Conservation (phyloP, 2,888 invertebrate genomes). For the Parascotia fuliginaria region DNA sequence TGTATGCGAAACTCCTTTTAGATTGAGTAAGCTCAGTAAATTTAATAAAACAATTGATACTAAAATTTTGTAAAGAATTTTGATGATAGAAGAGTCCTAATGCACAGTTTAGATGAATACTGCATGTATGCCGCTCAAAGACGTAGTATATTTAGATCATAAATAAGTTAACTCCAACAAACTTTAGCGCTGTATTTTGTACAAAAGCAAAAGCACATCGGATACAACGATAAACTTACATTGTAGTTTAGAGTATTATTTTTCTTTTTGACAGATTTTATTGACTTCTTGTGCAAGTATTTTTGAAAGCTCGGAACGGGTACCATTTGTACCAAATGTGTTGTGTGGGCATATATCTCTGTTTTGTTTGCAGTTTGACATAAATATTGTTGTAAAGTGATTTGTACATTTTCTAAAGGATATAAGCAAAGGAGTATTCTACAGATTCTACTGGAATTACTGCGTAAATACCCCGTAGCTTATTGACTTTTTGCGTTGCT, state of each 20-base stretch:
- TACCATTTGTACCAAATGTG: slow-evolving; percentile 27
- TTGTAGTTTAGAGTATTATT: slow-evolving; percentile 35
- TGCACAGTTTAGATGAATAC: slow-evolving; percentile 18
- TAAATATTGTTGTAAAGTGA: background rate
- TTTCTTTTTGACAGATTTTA: slow-evolving; percentile 37
- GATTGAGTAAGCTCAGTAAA: slow-evolving; percentile 66
- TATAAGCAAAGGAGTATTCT: too few relatives aligned
- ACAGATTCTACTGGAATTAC: too few relatives aligned
- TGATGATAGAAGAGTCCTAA: slow-evolving; percentile 18
- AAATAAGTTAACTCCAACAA: slow-evolving; percentile 18
- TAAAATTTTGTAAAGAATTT: slow-evolving; percentile 20
- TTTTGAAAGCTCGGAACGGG: slow-evolving; percentile 25
- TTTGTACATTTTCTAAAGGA: too few relatives aligned
- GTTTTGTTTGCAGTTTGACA: slow-evolving; percentile 2
- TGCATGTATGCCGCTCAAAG: background rate
- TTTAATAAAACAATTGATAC: slow-evolving; percentile 69
- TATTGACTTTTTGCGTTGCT: too few relatives aligned
- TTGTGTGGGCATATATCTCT: slow-evolving; percentile 21
- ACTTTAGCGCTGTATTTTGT: slow-evolving; percentile 23
- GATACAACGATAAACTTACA: slow-evolving; percentile 30
- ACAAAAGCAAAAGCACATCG: slow-evolving; percentile 20
- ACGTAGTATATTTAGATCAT: slow-evolving; percentile 7
- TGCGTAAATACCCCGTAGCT: too few relatives aligned
- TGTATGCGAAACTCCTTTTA: slow-evolving; percentile 64
- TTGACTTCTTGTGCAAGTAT: slow-evolving; percentile 35